Evolutionary conservation across 2,888 invertebrate species (phyloP).

Genomic region (Petrolisthes manimaculis): DNA sequence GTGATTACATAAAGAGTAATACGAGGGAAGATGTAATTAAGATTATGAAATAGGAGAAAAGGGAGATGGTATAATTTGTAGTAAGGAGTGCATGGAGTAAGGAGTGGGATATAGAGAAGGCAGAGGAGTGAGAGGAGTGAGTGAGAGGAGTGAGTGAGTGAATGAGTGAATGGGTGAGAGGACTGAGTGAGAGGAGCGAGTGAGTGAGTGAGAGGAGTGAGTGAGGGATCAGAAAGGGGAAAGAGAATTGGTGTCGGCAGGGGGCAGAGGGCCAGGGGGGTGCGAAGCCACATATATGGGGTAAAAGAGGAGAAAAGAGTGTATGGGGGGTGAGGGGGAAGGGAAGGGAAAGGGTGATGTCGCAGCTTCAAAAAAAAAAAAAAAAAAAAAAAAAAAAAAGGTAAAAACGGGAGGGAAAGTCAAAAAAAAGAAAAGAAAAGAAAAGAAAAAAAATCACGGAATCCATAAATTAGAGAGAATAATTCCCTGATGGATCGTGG

Average conservation of each 20-base stretch:
- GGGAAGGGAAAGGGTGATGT: background rate
- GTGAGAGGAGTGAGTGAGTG: background rate
- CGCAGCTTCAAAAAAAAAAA: background rate
- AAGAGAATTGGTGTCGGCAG: background rate
- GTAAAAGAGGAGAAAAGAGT: background rate
- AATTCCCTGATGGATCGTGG: slow-evolving; percentile 33
- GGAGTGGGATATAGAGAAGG: background rate
- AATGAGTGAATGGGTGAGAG: background rate
- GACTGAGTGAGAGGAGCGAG: background rate
- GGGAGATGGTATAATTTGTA: background rate
- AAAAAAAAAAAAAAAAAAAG: background rate
- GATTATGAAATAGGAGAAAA: background rate
- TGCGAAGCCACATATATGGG: background rate
- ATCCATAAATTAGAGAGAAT: slow-evolving; percentile 4
- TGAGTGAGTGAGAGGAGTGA: background rate
- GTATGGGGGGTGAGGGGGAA: too few species aligned
- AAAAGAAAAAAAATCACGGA: background rate
- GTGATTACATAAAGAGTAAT: background rate
- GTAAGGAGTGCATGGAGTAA: background rate
- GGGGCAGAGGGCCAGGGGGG: too few species aligned
- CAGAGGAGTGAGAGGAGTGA: background rate
- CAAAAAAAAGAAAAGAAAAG: slow-evolving; percentile 5
- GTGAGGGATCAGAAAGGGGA: background rate
- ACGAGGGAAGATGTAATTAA: background rate
- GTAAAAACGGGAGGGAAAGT: background rate